Evolutionary conservation across 2,888 invertebrate genomes (phyloP).

Genomic region (Harpalus rufipes): DNA sequence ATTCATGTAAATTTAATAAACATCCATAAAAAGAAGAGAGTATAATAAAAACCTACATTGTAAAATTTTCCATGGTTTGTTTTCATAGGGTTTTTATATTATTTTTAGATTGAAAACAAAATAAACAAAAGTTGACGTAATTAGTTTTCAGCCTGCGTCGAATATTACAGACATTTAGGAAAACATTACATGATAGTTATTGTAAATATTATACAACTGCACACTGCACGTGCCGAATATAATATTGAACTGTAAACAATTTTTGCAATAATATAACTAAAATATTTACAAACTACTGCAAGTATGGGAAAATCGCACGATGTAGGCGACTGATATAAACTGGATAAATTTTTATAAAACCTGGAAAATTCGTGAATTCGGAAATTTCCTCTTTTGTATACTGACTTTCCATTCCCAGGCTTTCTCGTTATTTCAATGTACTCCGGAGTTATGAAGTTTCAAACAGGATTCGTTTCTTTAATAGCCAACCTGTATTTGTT

Average conservation of each 20-base stretch:
- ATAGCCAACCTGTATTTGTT: no score
- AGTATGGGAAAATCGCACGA: no score
- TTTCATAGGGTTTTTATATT: neutral
- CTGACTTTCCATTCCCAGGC: no score
- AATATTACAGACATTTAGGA: neutral
- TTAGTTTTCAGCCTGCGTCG: neutral
- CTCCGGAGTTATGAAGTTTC: no score
- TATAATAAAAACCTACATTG: neutral
- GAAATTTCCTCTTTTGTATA: no score
- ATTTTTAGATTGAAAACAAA: conserved; percentile 3
- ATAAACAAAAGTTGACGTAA: conserved; percentile 7
- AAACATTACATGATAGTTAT: neutral
- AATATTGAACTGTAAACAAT: neutral
- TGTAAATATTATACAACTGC: conserved; percentile 5
- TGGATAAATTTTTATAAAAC: no score
- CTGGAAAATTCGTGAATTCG: no score
- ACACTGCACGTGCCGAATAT: neutral
- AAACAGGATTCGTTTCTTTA: no score
- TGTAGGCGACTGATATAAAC: no score
- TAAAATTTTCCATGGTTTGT: neutral
- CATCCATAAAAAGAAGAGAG: neutral
- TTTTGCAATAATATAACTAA: neutral
- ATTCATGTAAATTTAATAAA: neutral
- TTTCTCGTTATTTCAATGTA: no score
- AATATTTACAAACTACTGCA: no score